phyloP scores from a whole-genome alignment of 1,140 invertebrate species.

The Homarus americanus region DNA sequence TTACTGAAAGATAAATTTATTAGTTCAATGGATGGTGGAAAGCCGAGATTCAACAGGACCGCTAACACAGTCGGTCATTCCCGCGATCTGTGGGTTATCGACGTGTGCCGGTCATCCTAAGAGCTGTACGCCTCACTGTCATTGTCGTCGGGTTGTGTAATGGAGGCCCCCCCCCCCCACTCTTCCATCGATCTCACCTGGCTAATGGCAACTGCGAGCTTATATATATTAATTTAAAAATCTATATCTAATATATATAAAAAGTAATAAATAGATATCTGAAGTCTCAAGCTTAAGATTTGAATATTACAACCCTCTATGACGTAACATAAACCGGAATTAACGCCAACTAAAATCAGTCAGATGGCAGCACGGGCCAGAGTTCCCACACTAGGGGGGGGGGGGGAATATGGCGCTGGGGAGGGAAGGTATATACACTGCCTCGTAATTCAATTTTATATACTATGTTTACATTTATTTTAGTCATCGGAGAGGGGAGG shows the following conservation, averaged over 20 bases:
- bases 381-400: conserved; percentile 6
- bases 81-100: no score
- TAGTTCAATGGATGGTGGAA: no score
- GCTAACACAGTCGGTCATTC: no score
- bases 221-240: not conserved
- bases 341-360: not conserved
- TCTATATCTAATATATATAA: no score
- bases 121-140: not conserved
- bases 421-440: not conserved
- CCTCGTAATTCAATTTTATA: conserved; percentile 37
- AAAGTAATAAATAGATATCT: no score
- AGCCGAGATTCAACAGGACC: no score
- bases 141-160: not conserved
- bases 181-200: not conserved
- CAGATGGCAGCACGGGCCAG: conserved; percentile 1
- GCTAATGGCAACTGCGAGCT: not conserved
- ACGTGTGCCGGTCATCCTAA: no score
- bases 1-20: no score
- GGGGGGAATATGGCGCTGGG: conserved; percentile 12
- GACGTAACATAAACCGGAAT: not conserved
- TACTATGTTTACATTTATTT: conserved; percentile 19
- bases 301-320: no score
- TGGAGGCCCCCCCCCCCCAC: not conserved
- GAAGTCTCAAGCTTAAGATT: no score
- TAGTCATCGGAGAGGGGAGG: not conserved